phyloP scores from a whole-genome alignment of 2,113 vertebrate species.

The Barbus barbus region DNA sequence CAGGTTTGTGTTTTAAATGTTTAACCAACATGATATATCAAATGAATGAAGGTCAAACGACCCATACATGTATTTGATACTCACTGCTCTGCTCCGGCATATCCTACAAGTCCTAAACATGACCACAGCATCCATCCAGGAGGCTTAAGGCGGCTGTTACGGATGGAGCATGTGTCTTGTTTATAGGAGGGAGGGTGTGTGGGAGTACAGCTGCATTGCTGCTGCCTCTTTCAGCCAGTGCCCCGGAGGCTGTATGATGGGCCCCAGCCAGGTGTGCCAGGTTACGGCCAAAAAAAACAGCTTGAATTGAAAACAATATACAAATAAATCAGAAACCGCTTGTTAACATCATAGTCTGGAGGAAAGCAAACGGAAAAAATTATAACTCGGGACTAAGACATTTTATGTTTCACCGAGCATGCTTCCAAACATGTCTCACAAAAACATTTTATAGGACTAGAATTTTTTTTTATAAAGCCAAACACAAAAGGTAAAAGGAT shows the following conservation, averaged over 20 bases:
- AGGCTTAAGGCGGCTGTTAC: too few relatives aligned
- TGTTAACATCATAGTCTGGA: conserved; percentile 42
- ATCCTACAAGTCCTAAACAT: conserved; percentile 16
- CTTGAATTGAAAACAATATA: conserved; percentile 55
- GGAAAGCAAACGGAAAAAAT: conserved; percentile 43
- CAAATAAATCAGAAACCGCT: conserved; percentile 52
- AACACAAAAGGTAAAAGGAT: conserved; percentile 2
- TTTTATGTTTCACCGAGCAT: conserved; percentile 49
- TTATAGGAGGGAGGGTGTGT: conserved; percentile 5
- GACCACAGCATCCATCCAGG: conserved; percentile 13
- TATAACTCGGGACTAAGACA: conserved; percentile 44
- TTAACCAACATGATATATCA: background rate
- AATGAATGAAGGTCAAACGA: background rate
- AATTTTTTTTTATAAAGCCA: background rate
- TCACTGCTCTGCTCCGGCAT: background rate
- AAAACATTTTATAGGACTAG: background rate
- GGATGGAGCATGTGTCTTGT: conserved; percentile 27
- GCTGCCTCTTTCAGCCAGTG: conserved; percentile 4
- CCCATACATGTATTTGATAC: background rate
- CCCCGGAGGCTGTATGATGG: conserved; percentile 42
- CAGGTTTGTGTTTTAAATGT: background rate
- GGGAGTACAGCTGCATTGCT: conserved; percentile 41
- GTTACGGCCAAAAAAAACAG: conserved; percentile 43
- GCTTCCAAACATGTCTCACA: conserved; percentile 26
- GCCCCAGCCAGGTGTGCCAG: conserved; percentile 49